Evolutionary conservation across 2,797 vertebrate genomes (phyloP).

Genomic region (Halcyon smyrnensis): DNA sequence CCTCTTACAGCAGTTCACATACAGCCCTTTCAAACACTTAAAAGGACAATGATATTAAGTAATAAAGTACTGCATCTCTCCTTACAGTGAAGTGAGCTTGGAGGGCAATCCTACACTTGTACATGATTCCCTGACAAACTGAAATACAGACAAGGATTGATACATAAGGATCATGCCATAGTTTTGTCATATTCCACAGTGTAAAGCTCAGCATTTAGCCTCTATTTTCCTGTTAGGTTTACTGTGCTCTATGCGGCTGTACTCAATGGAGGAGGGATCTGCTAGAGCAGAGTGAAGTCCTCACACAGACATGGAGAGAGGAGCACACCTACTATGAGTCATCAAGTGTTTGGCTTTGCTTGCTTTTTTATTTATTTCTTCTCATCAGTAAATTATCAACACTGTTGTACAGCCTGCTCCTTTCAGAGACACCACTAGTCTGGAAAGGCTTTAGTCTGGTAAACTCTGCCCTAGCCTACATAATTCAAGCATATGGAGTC

Average conservation of each 20-base stretch:
- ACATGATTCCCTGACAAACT: background rate
- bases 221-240: background rate
- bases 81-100: background rate
- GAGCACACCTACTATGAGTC: rapidly evolving
- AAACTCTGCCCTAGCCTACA: background rate
- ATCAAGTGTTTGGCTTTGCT: background rate
- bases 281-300: background rate
- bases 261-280: background rate
- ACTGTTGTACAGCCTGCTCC: background rate
- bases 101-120: background rate
- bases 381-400: background rate
- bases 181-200: background rate
- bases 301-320: background rate
- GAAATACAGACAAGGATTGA: background rate
- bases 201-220: background rate
- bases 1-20: background rate
- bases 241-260: background rate
- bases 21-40: background rate
- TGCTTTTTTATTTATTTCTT: background rate
- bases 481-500: background rate
- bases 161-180: background rate
- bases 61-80: background rate
- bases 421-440: background rate
- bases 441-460: background rate
- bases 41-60: background rate